Percentiles rank a stretch among this genome's conserved stretches.
phyloP scores from a whole-genome alignment of 2,113 vertebrate genomes.

The Ascaphus truei region DNA sequence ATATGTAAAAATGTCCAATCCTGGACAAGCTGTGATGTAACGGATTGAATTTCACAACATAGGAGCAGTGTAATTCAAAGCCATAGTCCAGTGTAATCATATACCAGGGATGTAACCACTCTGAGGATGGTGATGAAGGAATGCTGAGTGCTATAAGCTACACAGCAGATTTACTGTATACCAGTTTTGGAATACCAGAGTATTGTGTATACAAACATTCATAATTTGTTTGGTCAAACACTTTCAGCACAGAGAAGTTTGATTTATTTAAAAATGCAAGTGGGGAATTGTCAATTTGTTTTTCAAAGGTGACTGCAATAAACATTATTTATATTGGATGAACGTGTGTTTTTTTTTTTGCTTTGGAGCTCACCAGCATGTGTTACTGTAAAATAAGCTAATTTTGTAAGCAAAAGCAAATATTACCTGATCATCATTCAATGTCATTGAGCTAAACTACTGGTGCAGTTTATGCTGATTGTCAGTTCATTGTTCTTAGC shows the following conservation, averaged over 20 bases:
- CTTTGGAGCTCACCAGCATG: neutral
- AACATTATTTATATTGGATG: neutral
- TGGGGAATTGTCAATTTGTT: neutral
- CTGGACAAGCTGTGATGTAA: neutral
- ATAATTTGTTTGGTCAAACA: fast-evolving
- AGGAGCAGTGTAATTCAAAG: constrained; percentile 32
- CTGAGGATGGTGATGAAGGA: neutral
- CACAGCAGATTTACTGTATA: neutral
- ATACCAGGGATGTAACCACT: constrained; percentile 9
- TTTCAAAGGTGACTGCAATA: neutral
- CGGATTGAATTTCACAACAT: constrained; percentile 42
- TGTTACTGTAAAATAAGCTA: neutral
- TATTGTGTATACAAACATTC: neutral
- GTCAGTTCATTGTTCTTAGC: neutral
- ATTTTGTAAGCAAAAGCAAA: neutral
- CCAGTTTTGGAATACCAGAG: neutral
- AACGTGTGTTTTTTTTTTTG: neutral
- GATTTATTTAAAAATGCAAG: neutral
- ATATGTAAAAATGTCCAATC: neutral
- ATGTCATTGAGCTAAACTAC: neutral
- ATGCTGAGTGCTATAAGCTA: neutral
- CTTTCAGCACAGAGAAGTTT: neutral
- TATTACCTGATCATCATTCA: neutral
- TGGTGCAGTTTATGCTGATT: neutral
- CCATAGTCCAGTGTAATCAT: neutral